Evolutionary conservation across 2,113 vertebrate genomes (phyloP).

Genomic region (Clarias macrocephalus): DNA sequence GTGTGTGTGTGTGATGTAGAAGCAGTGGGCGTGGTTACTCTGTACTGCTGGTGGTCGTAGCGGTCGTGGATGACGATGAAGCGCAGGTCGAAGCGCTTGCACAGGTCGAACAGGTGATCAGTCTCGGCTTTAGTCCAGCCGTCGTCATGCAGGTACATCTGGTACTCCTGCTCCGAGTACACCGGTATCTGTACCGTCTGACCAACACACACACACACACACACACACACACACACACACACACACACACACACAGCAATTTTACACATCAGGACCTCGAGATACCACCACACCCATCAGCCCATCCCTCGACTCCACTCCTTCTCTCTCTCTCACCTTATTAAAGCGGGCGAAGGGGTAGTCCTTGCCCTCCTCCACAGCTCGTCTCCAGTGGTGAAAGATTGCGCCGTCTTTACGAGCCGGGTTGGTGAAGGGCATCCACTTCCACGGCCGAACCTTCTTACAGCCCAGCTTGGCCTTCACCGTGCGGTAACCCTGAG

Average conservation of each 20-base stretch:
- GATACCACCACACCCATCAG: not conserved
- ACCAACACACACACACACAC: not conserved
- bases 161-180: conserved; percentile 97
- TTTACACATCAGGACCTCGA: not conserved
- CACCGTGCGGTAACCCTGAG: conserved; percentile 96
- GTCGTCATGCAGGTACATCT: conserved; percentile 94
- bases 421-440: conserved; percentile 98
- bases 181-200: conserved; percentile 93
- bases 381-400: conserved; percentile 97
- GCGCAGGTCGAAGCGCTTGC: conserved; percentile 93
- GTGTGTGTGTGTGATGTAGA: not conserved
- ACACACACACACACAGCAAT: not conserved
- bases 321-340: conserved; percentile 77
- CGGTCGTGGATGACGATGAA: conserved; percentile 95
- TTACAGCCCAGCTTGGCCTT: conserved; percentile 98
- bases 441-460: conserved; percentile 97
- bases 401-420: conserved; percentile 93
- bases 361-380: conserved; percentile 95
- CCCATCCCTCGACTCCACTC: not conserved
- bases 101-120: conserved; percentile 95
- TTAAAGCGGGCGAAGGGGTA: conserved; percentile 98
- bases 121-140: conserved; percentile 98
- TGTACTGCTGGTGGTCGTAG: conserved; percentile 97
- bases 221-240: not conserved
- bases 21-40: conserved; percentile 74